A percentile compares a stretch with the other conserved stretches of the same genome.
phyloP scores from a whole-genome alignment of 1,140 invertebrate genomes.

The Drosophila leontia region DNA sequence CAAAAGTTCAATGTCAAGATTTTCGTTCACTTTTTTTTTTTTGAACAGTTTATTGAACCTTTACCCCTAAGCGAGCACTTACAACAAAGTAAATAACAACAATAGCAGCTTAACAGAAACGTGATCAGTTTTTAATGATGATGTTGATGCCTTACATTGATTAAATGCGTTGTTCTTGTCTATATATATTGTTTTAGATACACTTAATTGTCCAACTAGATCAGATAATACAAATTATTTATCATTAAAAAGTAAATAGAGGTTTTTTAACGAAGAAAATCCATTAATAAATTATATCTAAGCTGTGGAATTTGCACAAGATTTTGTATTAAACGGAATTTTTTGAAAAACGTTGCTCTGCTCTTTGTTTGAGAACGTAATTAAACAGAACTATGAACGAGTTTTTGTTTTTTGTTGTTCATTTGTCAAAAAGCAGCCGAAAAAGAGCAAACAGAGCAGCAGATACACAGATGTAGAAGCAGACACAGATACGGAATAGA shows the following conservation, averaged over 20 bases:
- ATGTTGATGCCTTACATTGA: not conserved
- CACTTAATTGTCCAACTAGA: not conserved
- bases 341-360: conserved; percentile 13
- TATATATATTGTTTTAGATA: no score
- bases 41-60: conserved; percentile 40
- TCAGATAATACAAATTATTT: not conserved
- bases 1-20: conserved; percentile 59
- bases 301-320: conserved; percentile 7
- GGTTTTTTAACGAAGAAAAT: not conserved
- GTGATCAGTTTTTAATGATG: conserved; percentile 24
- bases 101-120: conserved; percentile 14
- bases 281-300: not conserved
- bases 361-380: conserved; percentile 53
- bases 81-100: conserved; percentile 39
- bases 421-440: conserved; percentile 53
- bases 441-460: conserved; percentile 52
- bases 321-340: conserved; percentile 3
- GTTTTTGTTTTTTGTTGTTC: conserved; percentile 1
- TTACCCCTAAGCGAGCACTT: conserved; percentile 26
- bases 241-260: not conserved
- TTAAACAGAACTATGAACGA: conserved; percentile 71
- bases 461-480: conserved; percentile 22
- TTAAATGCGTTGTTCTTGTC: not conserved
- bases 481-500: conserved; percentile 22
- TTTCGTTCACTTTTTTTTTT: conserved; percentile 55